Evolutionary conservation across 2,888 invertebrate species (phyloP), one percentile per base, ranked within the genome.

Genomic region (Rugalucina vietnamica): DNA sequence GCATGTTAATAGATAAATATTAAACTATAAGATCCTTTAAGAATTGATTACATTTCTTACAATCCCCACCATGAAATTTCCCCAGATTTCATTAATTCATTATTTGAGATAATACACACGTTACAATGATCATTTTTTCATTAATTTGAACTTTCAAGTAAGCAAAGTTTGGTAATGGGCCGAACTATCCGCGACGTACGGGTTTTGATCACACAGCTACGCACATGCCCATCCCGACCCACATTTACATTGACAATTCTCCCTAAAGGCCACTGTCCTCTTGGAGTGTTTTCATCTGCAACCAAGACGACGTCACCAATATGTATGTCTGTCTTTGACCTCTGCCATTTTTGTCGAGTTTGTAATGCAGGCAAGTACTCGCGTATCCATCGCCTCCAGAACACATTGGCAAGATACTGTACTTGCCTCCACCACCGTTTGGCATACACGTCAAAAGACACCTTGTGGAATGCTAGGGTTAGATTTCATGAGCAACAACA

Each of bases 231-330:
- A 75, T 82, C 79, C 69, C 79, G 54, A n/a, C 82, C 60, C 39
- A 36, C 29, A 34, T 39, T 54, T n/a, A 70, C 79, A 1, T 83
- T 39, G n/a, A 37, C 49, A 37, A 85, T 69, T 18, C 71, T 54
- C n/a, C 81, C 85, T n/a, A 85, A 71, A n/a, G 76, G 76, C 85
- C 85, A 86, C 18, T 79, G 50, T 24, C 79, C 82, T 65, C 81
- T 76, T 54, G 73, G 49, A 21, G 27, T 27, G 34, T 49, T 39
- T 2, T 70, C 77, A 39, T 77, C 69, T 24, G 32, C 43, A 49
- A 73, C 43, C 43, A 73, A 29, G 32, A 73, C 78, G 8, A 73
- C 39, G n/a, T 73, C n/a, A 27, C 50, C 50, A 37, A 4, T 74
- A 49, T 27, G 5, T 29, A 49, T 49, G 39, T 74, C 50, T 29